These are phyloP conservation scores for Bucco capensis DNA, from an alignment of 2,113 vertebrate species.

Conservation along the genomic window DNA sequence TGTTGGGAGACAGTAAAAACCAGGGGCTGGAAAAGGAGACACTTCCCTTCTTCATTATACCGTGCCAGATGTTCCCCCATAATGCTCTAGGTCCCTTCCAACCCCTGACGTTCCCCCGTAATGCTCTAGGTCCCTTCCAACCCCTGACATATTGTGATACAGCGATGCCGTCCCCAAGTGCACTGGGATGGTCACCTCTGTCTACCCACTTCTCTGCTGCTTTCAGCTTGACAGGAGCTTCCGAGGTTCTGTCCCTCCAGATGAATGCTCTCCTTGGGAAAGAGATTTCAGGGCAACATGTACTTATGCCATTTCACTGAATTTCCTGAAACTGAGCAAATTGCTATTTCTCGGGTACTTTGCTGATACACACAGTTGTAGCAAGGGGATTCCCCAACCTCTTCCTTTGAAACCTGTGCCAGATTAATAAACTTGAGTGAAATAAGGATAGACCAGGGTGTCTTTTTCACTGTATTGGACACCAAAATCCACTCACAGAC, in stretches of 20 bases:
- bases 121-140: too few species aligned
- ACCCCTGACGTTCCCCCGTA: too few species aligned
- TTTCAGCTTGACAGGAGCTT: not conserved
- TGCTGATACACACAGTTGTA: not conserved
- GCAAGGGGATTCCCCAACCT: not conserved
- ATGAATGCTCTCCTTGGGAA: not conserved
- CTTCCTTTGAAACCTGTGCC: not conserved
- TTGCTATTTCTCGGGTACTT: fast-evolving
- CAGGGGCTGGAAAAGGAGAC: not conserved
- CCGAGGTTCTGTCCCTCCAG: not conserved
- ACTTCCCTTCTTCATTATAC: not conserved
- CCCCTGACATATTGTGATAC: too few species aligned
- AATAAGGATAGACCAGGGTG: not conserved
- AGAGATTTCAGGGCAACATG: not conserved
- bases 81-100: too few species aligned
- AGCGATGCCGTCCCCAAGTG: not conserved
- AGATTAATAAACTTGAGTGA: not conserved
- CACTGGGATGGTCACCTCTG: not conserved
- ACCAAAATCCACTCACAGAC: not conserved
- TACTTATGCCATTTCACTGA: not conserved
- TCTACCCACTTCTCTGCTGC: not conserved
- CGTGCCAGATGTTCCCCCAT: not conserved
- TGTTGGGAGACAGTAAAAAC: not conserved
- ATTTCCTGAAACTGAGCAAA: not conserved
- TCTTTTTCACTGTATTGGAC: not conserved